Percentiles rank a stretch among this genome's conserved stretches.
phyloP scores from a whole-genome alignment of 2,797 vertebrate genomes.

The Oryzias dopingdopingensis region DNA sequence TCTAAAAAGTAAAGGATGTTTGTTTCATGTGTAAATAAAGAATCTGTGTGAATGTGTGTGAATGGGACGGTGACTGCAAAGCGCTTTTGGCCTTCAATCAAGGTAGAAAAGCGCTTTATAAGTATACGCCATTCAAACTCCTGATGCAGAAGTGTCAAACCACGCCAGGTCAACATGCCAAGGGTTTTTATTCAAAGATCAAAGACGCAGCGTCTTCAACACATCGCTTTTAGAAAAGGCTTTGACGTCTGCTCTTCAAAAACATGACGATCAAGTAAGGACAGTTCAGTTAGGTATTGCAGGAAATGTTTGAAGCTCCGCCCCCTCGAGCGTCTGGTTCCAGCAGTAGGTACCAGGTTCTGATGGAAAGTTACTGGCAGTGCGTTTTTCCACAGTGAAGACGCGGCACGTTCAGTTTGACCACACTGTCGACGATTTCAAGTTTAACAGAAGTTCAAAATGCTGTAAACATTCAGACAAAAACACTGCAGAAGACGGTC shows the following conservation, averaged over 20 bases:
- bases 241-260: conserved; percentile 14
- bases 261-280: conserved; percentile 1
- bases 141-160: conserved; percentile 21
- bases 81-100: no score
- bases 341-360: no score
- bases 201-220: conserved; percentile 44
- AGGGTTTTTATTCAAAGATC: conserved; percentile 58
- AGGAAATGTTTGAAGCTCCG: conserved; percentile 6
- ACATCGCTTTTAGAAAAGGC: conserved; percentile 29
- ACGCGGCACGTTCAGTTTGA: conserved; percentile 10
- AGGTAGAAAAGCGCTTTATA: no score
- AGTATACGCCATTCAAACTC: neutral
- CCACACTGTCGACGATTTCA: conserved; percentile 19
- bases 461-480: conserved; percentile 34
- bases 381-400: conserved; percentile 16
- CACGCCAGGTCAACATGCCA: conserved; percentile 42
- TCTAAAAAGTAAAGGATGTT: neutral
- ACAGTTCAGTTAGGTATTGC: conserved; percentile 16
- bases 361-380: conserved; percentile 9
- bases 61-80: no score
- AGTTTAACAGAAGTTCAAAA: conserved; percentile 25
- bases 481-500: conserved; percentile 31
- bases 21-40: neutral
- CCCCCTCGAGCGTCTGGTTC: no score
- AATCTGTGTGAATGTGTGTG: no score